Percentiles rank a stretch among this genome's conserved stretches.
Evolutionary conservation across 1,140 invertebrate species (phyloP).

Genomic region (Drosophila nigromelanica): DNA sequence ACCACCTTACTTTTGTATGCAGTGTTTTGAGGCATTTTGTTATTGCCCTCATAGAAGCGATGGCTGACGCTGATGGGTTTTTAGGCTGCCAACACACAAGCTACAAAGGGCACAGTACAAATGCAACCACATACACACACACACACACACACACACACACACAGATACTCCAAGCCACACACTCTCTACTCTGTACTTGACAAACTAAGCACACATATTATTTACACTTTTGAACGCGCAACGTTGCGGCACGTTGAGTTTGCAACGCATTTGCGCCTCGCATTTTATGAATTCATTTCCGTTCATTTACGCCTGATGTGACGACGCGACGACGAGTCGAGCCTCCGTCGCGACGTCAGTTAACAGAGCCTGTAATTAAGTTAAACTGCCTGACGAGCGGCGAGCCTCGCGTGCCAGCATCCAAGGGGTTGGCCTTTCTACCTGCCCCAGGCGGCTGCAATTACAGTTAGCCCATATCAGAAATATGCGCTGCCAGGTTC

Average conservation of each 20-base stretch:
- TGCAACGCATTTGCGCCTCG: constrained; percentile 60
- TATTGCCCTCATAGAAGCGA: constrained; percentile 63
- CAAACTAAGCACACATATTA: constrained; percentile 71
- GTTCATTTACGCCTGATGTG: constrained; percentile 79
- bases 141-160: not conserved
- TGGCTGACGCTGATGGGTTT: constrained; percentile 29
- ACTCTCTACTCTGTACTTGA: constrained; percentile 24
- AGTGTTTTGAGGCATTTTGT: constrained; percentile 48
- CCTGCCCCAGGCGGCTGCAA: constrained; percentile 2
- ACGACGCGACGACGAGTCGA: constrained; percentile 22
- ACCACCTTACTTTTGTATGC: not conserved
- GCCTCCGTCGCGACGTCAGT: constrained; percentile 37
- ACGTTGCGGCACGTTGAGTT: constrained; percentile 71
- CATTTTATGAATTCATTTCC: constrained; percentile 81
- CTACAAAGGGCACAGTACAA: constrained; percentile 25
- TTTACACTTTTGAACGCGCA: constrained; percentile 81
- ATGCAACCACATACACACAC: constrained; percentile 23
- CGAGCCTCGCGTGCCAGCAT: constrained; percentile 20
- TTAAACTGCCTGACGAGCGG: constrained; percentile 63
- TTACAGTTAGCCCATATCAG: not conserved
- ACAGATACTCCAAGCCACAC: not conserved
- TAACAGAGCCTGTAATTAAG: constrained; percentile 71
- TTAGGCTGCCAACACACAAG: constrained; percentile 40
- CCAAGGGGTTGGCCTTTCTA: constrained; percentile 9
- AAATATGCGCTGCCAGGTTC: not conserved